Evolutionary conservation across 2,797 vertebrate genomes (phyloP), one percentile per base, ranked within the genome.

Genomic region (Danio choprae): DNA sequence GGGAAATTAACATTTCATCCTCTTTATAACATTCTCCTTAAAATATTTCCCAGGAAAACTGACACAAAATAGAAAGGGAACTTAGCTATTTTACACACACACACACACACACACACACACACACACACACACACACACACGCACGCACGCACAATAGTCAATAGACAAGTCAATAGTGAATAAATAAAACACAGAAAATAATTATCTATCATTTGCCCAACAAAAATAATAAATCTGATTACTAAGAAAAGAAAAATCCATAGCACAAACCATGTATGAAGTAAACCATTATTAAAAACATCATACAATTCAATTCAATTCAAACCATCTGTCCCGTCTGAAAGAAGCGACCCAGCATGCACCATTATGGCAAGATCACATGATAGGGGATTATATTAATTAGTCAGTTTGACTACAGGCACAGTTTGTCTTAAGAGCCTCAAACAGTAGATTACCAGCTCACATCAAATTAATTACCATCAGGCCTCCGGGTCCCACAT

Each of bases 351-450:
- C 63, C 74, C 62, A 77, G 74, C 40, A 68, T 67, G 74, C 41
- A 77, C 51, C 74, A 12, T 29, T 10, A 36, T 12, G 29, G 77
- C 51, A 18, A 58, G 56, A 74, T 74, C 48, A 64, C 50, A 78
- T 64, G 36, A 53, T 60, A 59, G 63, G 62, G 62, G 70, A 80
- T 80, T 81, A 81, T n/a, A 80, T 74, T 58, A 84, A 84, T 84
- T 72, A 78, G 78, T 71, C 18, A 67, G 69, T 78, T 64, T 58
- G 77, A 75, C 74, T 63, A 44, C 51, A 82, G 70, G 75, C 16
- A n/a, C 46, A 18, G 41, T 38, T 62, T 43, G 22, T 63, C 3
- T 50, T 40, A 48, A 50, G 50, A 70, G 20, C 36, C 60, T 56
- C 51, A 20, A 48, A 81, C 15, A 4, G 16, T 62, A 46, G 60